Base-by-base conservation (phyloP, 2,797 vertebrate species). In the Eospalax fontanierii region DNA sequence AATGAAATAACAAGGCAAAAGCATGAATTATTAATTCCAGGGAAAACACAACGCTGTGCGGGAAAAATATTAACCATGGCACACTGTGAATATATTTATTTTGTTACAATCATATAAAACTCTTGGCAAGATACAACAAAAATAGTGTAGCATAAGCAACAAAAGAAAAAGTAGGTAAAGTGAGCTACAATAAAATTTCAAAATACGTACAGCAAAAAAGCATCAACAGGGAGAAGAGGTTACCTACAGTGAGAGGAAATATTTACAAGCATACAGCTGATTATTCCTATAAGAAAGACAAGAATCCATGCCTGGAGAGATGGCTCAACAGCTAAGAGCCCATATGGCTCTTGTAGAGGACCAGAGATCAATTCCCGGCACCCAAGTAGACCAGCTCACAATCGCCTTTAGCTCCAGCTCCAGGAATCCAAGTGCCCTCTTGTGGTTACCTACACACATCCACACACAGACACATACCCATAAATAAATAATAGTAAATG, bases 1-100 rank as follows among this genome's bases (percentile, higher is more conserved):
- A 96, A 76, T 71, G 68, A 74, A 79, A 54, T 28, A 82, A 79
- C 30, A 73, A 88, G 87, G 11, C 24, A 40, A 82, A 95, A 81
- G 28, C n/a, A 87, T 90, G 43, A 88, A 80, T 90, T 70, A 96
- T 82, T 95, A 92, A 95, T 93, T 92, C 54, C 8, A 93, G 26
- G 24, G 61, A 86, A 83, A 68, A 82, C 74, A 85, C 40, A 90
- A 88, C 89, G 28, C 63, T 65, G 11, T 93, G 10, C 30, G 84
- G 70, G 54, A 85, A 91, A 89, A 85, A 40, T 79, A 73, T 66
- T 88, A 81, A 92, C 57, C 74, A 83, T 0, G 4, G 35, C 54
- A 90, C 70, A 71, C 79, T 80, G 70, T 71, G 38, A 79, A 86
- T 71, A 82, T 54, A 79, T 89, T 92, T 89, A 33, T 70, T 96